Evolutionary conservation across 1,140 invertebrate species (phyloP).

Genomic region (Aphis gossypii): DNA sequence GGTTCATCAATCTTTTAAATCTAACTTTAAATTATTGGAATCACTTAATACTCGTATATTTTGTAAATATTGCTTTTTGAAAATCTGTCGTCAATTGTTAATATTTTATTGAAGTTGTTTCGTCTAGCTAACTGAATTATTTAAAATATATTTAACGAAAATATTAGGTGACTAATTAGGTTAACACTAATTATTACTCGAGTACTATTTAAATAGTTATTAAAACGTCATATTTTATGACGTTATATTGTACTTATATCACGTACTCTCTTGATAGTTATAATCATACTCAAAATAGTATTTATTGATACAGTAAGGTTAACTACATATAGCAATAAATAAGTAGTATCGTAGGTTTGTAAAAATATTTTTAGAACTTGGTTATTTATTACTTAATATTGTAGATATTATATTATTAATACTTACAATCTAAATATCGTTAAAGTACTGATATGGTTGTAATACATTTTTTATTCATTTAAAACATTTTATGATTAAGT

Average conservation of each 20-base stretch:
- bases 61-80: not conserved
- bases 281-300: not conserved
- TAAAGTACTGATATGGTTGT: not conserved
- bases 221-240: not conserved
- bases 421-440: not conserved
- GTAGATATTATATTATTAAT: not conserved
- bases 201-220: not conserved
- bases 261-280: not conserved
- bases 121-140: not conserved
- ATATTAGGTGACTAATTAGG: not conserved
- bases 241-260: not conserved
- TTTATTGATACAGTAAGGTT: not conserved
- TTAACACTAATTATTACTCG: not conserved
- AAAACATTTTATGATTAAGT: not conserved
- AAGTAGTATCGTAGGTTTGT: not conserved
- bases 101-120: not conserved
- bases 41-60: too few relatives aligned
- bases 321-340: not conserved
- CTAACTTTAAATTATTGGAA: not conserved
- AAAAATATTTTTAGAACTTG: not conserved
- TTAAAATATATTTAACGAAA: not conserved
- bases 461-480: not conserved
- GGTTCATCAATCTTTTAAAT: not conserved
- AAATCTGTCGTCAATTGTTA: not conserved
- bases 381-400: not conserved